Conservation (phyloP, 2,888 invertebrate species). For the Heliconius cydno region DNA sequence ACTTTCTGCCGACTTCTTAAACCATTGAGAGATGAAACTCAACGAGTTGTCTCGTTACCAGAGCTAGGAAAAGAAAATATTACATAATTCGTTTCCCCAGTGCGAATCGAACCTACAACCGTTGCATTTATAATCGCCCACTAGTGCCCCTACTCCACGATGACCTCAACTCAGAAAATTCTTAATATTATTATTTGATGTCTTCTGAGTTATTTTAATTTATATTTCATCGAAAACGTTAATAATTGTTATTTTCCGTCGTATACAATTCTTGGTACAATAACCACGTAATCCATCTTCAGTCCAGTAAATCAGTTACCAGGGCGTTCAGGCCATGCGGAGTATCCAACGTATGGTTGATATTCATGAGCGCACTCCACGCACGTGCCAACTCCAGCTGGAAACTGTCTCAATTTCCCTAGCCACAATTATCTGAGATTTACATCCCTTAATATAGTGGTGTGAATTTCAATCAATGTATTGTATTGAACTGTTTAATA, state of each 20-base stretch:
- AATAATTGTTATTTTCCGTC: background rate
- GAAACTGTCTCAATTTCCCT: slow-evolving; percentile 49
- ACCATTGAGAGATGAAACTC: no score
- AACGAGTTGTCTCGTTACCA: no score
- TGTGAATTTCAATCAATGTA: slow-evolving; percentile 7
- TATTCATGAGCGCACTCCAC: slow-evolving; percentile 60
- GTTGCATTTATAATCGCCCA: no score
- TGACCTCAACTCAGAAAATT: no score
- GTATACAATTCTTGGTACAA: slow-evolving; percentile 12
- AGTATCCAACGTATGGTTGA: slow-evolving; percentile 56
- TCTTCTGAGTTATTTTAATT: background rate
- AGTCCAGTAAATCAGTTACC: slow-evolving; percentile 41
- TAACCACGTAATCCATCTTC: slow-evolving; percentile 50
- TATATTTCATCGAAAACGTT: background rate
- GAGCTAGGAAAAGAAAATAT: no score
- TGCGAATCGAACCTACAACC: no score
- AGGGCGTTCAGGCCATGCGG: slow-evolving; percentile 46
- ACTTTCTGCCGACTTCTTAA: no score
- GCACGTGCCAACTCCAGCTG: slow-evolving; percentile 56
- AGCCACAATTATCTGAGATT: slow-evolving; percentile 45
- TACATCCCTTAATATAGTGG: slow-evolving; percentile 21
- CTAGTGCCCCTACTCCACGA: no score
- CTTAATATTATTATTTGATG: background rate
- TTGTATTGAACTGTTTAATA: background rate
- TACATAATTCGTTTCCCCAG: no score